Evolutionary conservation across 1,140 invertebrate species (phyloP).

Genomic region (Aphelinus atriplicis): DNA sequence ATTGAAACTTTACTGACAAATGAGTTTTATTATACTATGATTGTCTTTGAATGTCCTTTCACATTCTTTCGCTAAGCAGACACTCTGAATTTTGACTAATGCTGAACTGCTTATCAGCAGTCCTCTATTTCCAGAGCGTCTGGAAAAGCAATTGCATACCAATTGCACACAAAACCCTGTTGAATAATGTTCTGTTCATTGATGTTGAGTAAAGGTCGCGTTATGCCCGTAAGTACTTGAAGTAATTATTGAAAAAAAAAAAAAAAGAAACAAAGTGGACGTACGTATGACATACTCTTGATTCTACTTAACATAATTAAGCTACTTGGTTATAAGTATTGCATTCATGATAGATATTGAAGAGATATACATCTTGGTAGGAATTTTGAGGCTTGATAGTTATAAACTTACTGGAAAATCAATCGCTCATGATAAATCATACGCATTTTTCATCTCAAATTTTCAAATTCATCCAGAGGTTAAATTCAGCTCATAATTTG

Average conservation of each 20-base stretch:
- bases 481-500: no score
- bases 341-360: conserved; percentile 36
- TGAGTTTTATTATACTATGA: no score
- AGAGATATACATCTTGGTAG: conserved; percentile 30
- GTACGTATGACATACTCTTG: conserved; percentile 63
- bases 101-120: conserved; percentile 52
- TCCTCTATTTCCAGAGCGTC: conserved; percentile 67
- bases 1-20: no score
- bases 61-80: conserved; percentile 11
- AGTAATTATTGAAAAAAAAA: conserved; percentile 45
- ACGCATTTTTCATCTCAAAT: no score
- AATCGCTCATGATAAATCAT: not conserved
- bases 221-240: conserved; percentile 66
- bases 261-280: conserved; percentile 53
- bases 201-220: conserved; percentile 54
- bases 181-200: conserved; percentile 65
- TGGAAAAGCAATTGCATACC: conserved; percentile 66
- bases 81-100: conserved; percentile 58
- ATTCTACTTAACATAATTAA: conserved; percentile 61
- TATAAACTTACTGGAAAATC: conserved; percentile 15
- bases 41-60: conserved; percentile 24
- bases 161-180: conserved; percentile 65
- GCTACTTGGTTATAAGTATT: conserved; percentile 50
- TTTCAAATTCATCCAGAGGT: no score
- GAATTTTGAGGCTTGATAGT: conserved; percentile 21